Evolutionary conservation across 1,140 invertebrate genomes (phyloP).

Genomic region (Rhagoletis pomonella): DNA sequence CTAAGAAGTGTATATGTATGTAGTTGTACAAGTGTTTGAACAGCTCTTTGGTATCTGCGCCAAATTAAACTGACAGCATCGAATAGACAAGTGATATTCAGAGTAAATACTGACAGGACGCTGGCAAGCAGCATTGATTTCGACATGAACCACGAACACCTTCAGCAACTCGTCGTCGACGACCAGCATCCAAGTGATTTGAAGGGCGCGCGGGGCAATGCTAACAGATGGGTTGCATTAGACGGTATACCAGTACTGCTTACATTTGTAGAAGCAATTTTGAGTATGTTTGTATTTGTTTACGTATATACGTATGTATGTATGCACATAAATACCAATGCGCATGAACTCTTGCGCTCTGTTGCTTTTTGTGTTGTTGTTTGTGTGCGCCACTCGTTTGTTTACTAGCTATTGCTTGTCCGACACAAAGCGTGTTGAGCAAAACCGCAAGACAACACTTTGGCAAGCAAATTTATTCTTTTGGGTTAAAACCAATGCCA

Average conservation of each 20-base stretch:
- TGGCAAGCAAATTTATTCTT: slow-evolving; percentile 32
- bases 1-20: no score
- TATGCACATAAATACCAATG: no score
- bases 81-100: not conserved
- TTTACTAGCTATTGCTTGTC: not conserved
- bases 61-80: slow-evolving; percentile 8
- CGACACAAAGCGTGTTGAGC: no score
- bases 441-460: slow-evolving; percentile 38
- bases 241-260: not conserved
- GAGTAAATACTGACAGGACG: not conserved
- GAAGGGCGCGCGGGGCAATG: not conserved
- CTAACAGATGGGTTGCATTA: not conserved
- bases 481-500: not conserved
- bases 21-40: not conserved
- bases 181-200: not conserved
- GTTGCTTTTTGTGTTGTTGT: not conserved
- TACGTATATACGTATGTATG: no score
- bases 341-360: not conserved
- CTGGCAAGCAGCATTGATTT: slow-evolving; percentile 12
- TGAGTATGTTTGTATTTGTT: no score
- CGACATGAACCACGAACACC: slow-evolving; percentile 10
- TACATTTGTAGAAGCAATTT: no score
- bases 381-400: not conserved
- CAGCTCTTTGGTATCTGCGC: not conserved
- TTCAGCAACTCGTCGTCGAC: not conserved